Evolutionary conservation across 2,797 vertebrate genomes (phyloP).

Genomic region (Protosalanx chinensis): DNA sequence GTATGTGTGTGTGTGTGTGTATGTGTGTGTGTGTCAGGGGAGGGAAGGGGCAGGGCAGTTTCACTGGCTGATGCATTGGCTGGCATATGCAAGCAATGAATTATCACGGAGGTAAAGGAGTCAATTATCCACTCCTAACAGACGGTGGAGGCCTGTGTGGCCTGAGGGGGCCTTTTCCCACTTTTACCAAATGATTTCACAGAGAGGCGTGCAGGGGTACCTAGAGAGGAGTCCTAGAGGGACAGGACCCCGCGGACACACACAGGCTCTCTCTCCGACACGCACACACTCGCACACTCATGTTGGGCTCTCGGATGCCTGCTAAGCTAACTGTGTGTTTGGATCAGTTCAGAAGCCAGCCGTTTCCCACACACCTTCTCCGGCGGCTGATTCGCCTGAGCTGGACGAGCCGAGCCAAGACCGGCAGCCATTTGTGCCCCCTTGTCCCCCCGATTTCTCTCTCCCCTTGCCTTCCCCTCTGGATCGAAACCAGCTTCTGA

Average conservation of each 20-base stretch:
- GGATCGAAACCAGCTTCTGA: conserved; percentile 72
- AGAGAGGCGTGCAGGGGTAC: conserved; percentile 71
- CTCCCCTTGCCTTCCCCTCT: conserved; percentile 68
- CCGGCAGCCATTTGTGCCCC: conserved; percentile 70
- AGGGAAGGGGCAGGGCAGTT: conserved; percentile 73
- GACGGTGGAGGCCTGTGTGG: conserved; percentile 76
- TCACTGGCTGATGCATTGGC: conserved; percentile 90
- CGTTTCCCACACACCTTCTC: conserved; percentile 67
- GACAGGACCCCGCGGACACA: conserved; percentile 28
- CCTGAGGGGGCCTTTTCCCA: conserved; percentile 84
- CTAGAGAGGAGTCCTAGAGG: conserved; percentile 34
- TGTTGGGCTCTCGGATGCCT: conserved; percentile 38
- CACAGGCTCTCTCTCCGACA: conserved; percentile 17
- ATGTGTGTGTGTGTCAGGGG: conserved; percentile 49
- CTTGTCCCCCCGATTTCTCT: conserved; percentile 66
- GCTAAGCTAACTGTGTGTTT: conserved; percentile 54
- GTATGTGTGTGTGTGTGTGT: conserved; percentile 22
- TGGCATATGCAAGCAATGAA: conserved; percentile 87
- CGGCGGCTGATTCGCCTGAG: conserved; percentile 63
- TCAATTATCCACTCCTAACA: conserved; percentile 97
- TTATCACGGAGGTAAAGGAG: conserved; percentile 98
- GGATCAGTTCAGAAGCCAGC: conserved; percentile 75
- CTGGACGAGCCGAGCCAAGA: conserved; percentile 61
- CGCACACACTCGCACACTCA: conserved; percentile 5
- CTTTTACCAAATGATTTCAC: conserved; percentile 91